Conservation (phyloP, 2,113 vertebrate species). For the Tursiops truncatus region DNA sequence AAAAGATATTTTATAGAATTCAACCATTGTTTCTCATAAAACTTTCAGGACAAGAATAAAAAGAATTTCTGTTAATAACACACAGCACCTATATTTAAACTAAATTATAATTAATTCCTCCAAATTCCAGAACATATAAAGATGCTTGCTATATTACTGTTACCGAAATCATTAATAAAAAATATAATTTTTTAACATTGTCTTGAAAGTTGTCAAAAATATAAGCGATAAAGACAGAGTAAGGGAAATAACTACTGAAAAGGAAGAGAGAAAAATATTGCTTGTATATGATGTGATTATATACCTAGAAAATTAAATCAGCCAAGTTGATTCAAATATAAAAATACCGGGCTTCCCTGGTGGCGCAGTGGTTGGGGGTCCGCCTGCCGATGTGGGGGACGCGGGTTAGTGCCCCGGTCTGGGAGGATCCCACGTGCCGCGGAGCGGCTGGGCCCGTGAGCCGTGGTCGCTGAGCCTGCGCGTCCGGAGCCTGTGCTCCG, state of each 20-base stretch:
- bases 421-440: too few relatives aligned
- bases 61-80: constrained; percentile 34
- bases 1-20: constrained; percentile 50
- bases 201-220: constrained; percentile 32
- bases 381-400: too few relatives aligned
- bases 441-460: too few relatives aligned
- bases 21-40: constrained; percentile 46
- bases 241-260: constrained; percentile 27
- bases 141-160: background rate
- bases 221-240: background rate
- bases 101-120: constrained; percentile 37
- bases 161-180: constrained; percentile 45
- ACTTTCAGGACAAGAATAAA: constrained; percentile 46
- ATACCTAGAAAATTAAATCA: constrained; percentile 11
- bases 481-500: too few relatives aligned
- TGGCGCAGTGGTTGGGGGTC: too few relatives aligned
- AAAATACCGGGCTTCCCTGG: background rate
- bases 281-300: background rate
- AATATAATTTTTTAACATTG: constrained; percentile 53
- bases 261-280: constrained; percentile 1
- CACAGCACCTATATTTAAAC: constrained; percentile 21
- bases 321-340: background rate
- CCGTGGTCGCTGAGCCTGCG: too few relatives aligned
- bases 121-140: constrained; percentile 40
- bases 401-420: too few relatives aligned